phyloP scores from a whole-genome alignment of 2,888 invertebrate genomes.

The Gymnocheta viridis region DNA sequence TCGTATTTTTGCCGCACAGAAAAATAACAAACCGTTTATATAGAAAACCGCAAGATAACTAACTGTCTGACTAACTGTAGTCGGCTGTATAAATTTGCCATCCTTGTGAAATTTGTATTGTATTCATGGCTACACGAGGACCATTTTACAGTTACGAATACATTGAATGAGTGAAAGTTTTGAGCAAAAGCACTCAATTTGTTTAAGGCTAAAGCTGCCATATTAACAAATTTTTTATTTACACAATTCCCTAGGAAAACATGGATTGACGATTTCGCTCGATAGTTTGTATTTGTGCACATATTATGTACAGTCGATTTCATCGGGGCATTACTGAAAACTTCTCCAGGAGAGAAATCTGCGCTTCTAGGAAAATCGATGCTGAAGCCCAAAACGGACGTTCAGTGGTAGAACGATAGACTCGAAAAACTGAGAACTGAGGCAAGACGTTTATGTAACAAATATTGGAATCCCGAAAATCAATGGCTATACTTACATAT shows the following conservation, averaged over 20 bases:
- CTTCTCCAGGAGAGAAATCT: too few species aligned
- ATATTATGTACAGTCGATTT: too few species aligned
- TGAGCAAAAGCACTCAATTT: conserved; percentile 24
- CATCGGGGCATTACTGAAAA: too few species aligned
- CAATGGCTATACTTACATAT: too few species aligned
- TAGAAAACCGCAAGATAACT: conserved; percentile 44
- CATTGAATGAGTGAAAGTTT: conserved; percentile 22
- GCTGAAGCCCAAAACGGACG: too few species aligned
- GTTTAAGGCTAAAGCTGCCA: conserved; percentile 6
- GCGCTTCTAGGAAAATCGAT: too few species aligned
- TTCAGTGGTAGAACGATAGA: too few species aligned
- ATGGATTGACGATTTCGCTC: too few species aligned
- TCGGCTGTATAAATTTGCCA: conserved; percentile 29
- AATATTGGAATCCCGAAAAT: too few species aligned
- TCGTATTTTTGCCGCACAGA: neutral
- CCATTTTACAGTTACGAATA: conserved; percentile 27
- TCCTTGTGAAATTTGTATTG: conserved; percentile 45
- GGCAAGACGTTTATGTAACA: too few species aligned
- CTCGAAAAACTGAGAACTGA: too few species aligned
- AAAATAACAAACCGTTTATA: conserved; percentile 14
- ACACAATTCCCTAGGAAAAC: neutral
- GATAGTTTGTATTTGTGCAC: too few species aligned
- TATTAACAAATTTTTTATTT: neutral
- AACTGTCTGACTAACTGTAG: conserved; percentile 27
- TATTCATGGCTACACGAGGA: conserved; percentile 34